Base-by-base conservation (phyloP, 2,888 invertebrate species). In the Drosophila diplacantha region DNA sequence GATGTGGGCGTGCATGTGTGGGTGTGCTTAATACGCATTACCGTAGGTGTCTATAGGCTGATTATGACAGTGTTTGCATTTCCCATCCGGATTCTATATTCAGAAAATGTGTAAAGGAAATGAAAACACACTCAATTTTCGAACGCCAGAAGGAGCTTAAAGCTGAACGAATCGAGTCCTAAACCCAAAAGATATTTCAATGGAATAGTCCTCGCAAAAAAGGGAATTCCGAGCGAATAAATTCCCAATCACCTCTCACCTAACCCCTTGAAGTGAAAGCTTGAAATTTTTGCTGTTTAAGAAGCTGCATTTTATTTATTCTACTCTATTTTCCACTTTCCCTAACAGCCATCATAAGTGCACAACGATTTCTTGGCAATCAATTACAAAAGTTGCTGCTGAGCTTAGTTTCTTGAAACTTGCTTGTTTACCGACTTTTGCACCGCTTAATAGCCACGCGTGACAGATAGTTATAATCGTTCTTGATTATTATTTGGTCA, bases 401-500 rank as follows among this genome's bases (percentile, higher is more conserved):
- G 6, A 34, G 34, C 37, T 50, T 31, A 43, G 63, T 43, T 37
- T 5, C 50, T 41, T 49, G 20, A 50, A 61, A 62, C 24, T 62
- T 62, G 37, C 24, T 34, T 16, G 24, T 31, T 61, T 18, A 22
- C 35, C 8, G 34, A 49, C 46, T 59, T 46, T 31, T 38, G 34
- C 59, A 46, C 39, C 47, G 41, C 24, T 61, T 62, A 62, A 50
- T 34, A 11, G 29, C 29, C 49, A 24, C 63, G 24, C 41, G 26
- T 61, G 60, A 50, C 50, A 62, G 62, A 61, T 61, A 18, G 63
- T 29, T 31, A 16, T 62, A 62, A 62, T 62, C 65, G 53, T 38
- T 63, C 38, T 65, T 46, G 51, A 62, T 63, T 64, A 62, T 63
- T 64, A 51, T 62, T 62, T 62, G 38, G 53, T 26, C 44, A 64